Evolutionary conservation across 2,797 vertebrate genomes (phyloP).

Genomic region (Bryconaethiops microstoma): DNA sequence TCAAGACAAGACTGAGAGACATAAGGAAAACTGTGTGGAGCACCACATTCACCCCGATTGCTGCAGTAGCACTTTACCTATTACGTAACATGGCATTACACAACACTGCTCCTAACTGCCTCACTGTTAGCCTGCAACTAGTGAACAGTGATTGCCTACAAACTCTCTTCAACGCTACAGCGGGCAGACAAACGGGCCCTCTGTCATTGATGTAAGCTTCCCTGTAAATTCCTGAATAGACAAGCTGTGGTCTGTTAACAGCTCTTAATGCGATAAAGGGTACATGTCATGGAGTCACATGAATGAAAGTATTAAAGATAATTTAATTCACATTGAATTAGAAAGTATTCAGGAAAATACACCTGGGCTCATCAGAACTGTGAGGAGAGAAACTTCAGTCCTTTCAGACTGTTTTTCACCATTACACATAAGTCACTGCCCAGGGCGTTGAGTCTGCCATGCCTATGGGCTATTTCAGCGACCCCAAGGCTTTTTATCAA

Average conservation of each 20-base stretch:
- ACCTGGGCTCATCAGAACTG: neutral
- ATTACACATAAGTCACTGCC: too few relatives aligned
- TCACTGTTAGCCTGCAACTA: constrained; percentile 28
- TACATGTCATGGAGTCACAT: neutral
- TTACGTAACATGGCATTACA: constrained; percentile 71
- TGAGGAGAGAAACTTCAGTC: too few relatives aligned
- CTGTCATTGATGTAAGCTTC: neutral
- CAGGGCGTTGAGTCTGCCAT: too few relatives aligned
- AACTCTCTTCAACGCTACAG: constrained; percentile 10
- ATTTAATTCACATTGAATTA: too few relatives aligned
- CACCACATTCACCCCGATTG: constrained; percentile 43
- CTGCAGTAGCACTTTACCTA: constrained; percentile 52
- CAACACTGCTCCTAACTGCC: constrained; percentile 57
- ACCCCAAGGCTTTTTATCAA: too few relatives aligned
- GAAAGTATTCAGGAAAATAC: neutral
- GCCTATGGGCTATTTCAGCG: too few relatives aligned
- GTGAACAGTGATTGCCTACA: constrained; percentile 45
- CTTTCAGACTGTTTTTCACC: too few relatives aligned
- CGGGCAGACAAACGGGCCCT: neutral
- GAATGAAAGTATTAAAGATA: neutral
- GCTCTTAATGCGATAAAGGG: neutral
- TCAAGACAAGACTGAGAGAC: constrained; percentile 31
- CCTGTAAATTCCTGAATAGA: neutral
- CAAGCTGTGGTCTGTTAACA: neutral
- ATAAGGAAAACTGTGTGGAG: constrained; percentile 33